Conservation (phyloP, 2,113 vertebrate genomes). For the Daphoenositta chrysoptera region DNA sequence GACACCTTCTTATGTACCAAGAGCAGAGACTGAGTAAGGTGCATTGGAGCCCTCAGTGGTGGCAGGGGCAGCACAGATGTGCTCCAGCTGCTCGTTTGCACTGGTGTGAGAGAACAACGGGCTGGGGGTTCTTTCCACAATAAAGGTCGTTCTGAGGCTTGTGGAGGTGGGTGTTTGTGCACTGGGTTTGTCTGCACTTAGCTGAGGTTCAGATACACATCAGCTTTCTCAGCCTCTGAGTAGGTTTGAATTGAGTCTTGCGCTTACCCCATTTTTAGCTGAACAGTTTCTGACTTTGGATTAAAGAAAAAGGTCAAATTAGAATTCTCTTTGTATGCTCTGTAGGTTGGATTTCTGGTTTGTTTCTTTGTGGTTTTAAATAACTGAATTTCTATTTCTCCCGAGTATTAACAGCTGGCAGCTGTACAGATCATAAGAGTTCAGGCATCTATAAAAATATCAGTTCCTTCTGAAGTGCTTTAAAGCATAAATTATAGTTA, state of each 20-base stretch:
- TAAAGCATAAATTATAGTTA: constrained; percentile 8
- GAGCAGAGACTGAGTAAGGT: neutral
- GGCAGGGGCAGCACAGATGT: neutral
- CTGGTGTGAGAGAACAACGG: neutral
- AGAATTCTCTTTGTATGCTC: neutral
- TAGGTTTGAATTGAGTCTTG: neutral
- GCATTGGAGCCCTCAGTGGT: neutral
- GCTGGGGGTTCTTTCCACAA: neutral
- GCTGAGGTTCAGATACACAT: neutral
- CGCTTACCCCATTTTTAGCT: neutral
- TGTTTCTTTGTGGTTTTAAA: constrained; percentile 16
- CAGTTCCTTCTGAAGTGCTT: constrained; percentile 19
- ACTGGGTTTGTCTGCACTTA: neutral
- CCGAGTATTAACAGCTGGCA: constrained; percentile 28
- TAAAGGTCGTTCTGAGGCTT: neutral
- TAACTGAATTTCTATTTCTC: constrained; percentile 12
- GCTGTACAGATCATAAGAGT: constrained; percentile 10
- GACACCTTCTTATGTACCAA: neutral
- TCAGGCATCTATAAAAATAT: constrained; percentile 32
- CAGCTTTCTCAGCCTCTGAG: neutral
- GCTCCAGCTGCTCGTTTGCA: neutral
- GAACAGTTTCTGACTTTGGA: neutral
- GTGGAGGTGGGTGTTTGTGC: neutral
- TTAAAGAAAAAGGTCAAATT: constrained; percentile 42
- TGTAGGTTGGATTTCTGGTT: neutral